These are phyloP conservation scores for Todiramphus saurophagus DNA, from an alignment of 2,113 vertebrate genomes.

Conservation along the genomic window DNA sequence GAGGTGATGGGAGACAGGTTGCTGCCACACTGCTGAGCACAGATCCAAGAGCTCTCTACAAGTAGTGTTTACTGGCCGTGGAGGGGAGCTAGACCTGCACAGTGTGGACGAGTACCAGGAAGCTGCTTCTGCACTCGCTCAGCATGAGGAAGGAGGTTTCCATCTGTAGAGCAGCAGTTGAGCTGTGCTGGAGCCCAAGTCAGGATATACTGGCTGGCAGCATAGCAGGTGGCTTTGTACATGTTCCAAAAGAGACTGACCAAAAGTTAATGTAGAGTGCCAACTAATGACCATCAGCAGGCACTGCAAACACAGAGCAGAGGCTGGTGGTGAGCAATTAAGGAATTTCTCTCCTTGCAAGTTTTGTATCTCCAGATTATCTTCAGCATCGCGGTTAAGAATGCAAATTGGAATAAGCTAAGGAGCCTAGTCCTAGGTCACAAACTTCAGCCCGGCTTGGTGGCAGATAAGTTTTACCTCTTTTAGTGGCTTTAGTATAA, in stretches of 20 bases:
- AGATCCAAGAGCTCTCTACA: background rate
- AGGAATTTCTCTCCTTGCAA: background rate
- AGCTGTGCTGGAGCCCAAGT: background rate
- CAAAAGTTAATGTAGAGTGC: background rate
- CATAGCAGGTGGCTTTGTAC: background rate
- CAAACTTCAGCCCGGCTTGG: background rate
- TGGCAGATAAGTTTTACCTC: background rate
- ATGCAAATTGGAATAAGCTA: accelerated
- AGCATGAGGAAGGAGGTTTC: background rate
- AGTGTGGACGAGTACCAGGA: accelerated
- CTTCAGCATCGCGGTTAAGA: background rate
- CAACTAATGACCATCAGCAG: background rate
- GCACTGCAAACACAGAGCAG: background rate
- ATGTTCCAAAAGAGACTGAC: background rate
- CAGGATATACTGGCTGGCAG: background rate
- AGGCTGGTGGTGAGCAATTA: background rate
- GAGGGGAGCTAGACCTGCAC: background rate
- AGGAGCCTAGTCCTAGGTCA: background rate
- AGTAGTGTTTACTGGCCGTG: background rate
- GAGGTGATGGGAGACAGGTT: background rate
- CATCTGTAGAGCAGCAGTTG: background rate
- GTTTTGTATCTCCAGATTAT: background rate
- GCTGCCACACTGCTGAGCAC: background rate
- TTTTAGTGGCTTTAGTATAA: background rate
- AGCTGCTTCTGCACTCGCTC: background rate